These are phyloP conservation scores for Romanogobio albipinnatus DNA, from an alignment of 2,113 vertebrate species.

Conservation along the genomic window DNA sequence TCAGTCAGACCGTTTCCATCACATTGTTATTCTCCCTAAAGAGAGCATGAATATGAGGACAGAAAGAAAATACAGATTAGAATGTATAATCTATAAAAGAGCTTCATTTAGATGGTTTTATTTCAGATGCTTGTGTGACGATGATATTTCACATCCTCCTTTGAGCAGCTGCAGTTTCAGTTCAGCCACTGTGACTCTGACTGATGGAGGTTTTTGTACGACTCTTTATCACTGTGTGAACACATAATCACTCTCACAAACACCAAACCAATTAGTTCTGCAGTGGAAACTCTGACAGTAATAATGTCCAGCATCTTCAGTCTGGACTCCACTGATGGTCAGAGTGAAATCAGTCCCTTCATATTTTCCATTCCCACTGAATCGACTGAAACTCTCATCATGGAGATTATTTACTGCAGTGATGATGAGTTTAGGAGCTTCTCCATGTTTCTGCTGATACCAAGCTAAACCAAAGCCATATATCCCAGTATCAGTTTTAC, in stretches of 20 bases:
- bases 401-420: rapidly evolving
- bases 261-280: too few relatives aligned
- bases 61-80: too few relatives aligned
- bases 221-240: too few relatives aligned
- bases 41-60: too few relatives aligned
- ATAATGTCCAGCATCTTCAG: not conserved
- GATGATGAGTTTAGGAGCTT: not conserved
- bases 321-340: not conserved
- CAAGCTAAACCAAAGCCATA: rapidly evolving
- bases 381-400: not conserved
- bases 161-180: not conserved
- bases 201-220: too few relatives aligned
- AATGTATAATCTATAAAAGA: too few relatives aligned
- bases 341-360: not conserved
- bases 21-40: too few relatives aligned
- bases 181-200: not conserved
- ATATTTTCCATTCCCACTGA: not conserved
- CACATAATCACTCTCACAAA: not conserved
- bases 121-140: too few relatives aligned
- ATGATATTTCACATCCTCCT: too few relatives aligned
- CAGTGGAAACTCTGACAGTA: not conserved
- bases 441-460: not conserved
- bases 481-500: not conserved
- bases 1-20: too few relatives aligned
- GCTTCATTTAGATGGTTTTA: too few relatives aligned